phyloP scores from a whole-genome alignment of 2,888 invertebrate genomes.

The Brachyptera putata region DNA sequence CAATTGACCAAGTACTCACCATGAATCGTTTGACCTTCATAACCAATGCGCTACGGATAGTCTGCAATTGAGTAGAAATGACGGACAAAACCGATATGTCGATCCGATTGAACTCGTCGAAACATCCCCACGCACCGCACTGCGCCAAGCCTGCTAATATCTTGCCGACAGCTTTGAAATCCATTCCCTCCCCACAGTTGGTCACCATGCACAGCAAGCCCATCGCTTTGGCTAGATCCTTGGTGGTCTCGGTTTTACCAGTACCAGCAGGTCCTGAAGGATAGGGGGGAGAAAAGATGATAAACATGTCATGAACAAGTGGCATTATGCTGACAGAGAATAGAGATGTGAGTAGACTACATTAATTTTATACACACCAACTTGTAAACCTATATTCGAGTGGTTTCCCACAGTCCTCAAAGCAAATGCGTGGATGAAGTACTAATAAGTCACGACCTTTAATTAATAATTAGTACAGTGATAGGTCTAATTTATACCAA shows the following conservation, averaged over 20 bases:
- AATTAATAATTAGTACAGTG: too few species aligned
- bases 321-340: too few species aligned
- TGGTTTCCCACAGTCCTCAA: too few species aligned
- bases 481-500: too few species aligned
- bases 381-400: too few species aligned
- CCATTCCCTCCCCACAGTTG: conserved; percentile 93
- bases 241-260: conserved; percentile 88
- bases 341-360: too few species aligned
- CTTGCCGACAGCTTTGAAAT: conserved; percentile 69
- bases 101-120: conserved; percentile 92
- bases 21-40: conserved; percentile 69
- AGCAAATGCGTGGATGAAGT: too few species aligned
- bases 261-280: conserved; percentile 67
- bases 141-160: conserved; percentile 74
- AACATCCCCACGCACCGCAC: conserved; percentile 94
- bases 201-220: conserved; percentile 80
- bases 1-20: conserved; percentile 54
- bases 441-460: too few species aligned
- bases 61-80: conserved; percentile 87
- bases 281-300: too few species aligned
- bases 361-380: too few species aligned
- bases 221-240: conserved; percentile 87
- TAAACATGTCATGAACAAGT: too few species aligned
- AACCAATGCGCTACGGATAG: conserved; percentile 78
- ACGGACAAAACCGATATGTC: conserved; percentile 89